These are phyloP conservation scores for Resseliella maxima DNA, from an alignment of 2,888 invertebrate species.

Conservation along the genomic window DNA sequence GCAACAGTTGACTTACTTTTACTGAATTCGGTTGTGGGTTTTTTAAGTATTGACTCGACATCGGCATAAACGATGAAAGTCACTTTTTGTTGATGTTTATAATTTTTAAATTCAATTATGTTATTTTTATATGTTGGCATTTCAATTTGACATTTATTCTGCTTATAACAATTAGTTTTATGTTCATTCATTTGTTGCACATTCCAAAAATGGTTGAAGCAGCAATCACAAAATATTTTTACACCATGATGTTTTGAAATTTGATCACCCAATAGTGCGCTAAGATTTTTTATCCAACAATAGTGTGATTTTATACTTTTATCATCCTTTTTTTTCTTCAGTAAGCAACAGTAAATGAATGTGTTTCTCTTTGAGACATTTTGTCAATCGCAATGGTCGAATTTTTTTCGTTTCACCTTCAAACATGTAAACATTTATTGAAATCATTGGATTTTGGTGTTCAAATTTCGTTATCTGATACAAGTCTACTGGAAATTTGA, in stretches of 20 bases:
- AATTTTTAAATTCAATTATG: slow-evolving; percentile 58
- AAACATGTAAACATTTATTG: no score
- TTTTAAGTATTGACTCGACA: slow-evolving; percentile 58
- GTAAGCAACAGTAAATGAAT: background rate
- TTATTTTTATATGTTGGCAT: slow-evolving; percentile 57
- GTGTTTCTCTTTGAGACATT: background rate
- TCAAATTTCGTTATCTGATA: background rate
- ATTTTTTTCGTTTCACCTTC: no score
- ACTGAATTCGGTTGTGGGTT: background rate
- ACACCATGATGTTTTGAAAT: slow-evolving; percentile 37
- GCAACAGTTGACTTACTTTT: slow-evolving; percentile 8
- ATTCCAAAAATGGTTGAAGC: slow-evolving; percentile 59
- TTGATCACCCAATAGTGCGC: slow-evolving; percentile 57
- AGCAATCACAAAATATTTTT: slow-evolving; percentile 59
- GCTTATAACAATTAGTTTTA: background rate
- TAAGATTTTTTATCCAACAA: slow-evolving; percentile 59
- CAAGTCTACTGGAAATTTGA: slow-evolving; percentile 58
- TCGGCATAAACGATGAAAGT: slow-evolving; percentile 60
- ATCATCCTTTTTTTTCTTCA: no score
- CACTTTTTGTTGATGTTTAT: slow-evolving; percentile 57
- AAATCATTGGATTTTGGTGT: background rate
- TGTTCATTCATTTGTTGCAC: background rate
- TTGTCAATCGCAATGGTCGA: no score
- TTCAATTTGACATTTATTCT: slow-evolving; percentile 56
- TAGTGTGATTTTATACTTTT: slow-evolving; percentile 56